These are phyloP conservation scores for Dascillus cervinus DNA, from an alignment of 2,888 invertebrate genomes.

Conservation along the genomic window DNA sequence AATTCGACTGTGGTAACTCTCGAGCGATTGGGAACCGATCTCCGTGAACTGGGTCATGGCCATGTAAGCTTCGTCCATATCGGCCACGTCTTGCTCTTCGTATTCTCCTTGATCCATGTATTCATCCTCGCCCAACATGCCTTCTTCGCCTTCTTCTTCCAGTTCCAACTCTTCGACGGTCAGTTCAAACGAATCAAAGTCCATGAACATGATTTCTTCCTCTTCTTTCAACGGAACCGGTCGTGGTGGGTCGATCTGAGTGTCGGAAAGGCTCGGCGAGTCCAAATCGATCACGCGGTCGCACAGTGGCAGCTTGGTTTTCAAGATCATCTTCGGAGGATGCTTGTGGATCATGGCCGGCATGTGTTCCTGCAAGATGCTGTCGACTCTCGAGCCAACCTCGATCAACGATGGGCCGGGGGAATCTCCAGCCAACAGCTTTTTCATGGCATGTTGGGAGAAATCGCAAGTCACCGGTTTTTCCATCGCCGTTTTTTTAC, in stretches of 20 bases:
- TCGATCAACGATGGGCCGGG: constrained; percentile 30
- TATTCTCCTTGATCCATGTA: constrained; percentile 30
- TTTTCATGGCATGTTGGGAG: constrained; percentile 27
- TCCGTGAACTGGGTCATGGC: constrained; percentile 11
- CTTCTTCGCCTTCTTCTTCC: constrained; percentile 19
- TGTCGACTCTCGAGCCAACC: constrained; percentile 34
- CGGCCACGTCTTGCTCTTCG: constrained; percentile 18
- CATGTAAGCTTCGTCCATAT: constrained; percentile 5
- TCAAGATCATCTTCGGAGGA: constrained; percentile 21
- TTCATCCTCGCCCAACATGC: constrained; percentile 26
- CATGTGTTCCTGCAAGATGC: constrained; percentile 29
- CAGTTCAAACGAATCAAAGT: constrained; percentile 33
- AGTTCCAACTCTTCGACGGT: constrained; percentile 35
- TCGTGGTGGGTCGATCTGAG: constrained; percentile 44
- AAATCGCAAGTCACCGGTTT: constrained; percentile 31
- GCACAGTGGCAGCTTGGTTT: constrained; percentile 16
- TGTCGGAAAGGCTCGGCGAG: constrained; percentile 54
- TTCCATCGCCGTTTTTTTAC: constrained; percentile 30
- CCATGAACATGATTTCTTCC: constrained; percentile 30
- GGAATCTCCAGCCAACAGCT: constrained; percentile 27
- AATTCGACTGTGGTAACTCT: constrained; percentile 7
- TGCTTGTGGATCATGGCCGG: constrained; percentile 26
- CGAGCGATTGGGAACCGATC: constrained; percentile 8
- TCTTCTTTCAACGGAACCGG: constrained; percentile 9
- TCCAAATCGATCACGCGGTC: constrained; percentile 42